phyloP scores from a whole-genome alignment of 2,113 vertebrate species.

The Plecotus auritus region DNA sequence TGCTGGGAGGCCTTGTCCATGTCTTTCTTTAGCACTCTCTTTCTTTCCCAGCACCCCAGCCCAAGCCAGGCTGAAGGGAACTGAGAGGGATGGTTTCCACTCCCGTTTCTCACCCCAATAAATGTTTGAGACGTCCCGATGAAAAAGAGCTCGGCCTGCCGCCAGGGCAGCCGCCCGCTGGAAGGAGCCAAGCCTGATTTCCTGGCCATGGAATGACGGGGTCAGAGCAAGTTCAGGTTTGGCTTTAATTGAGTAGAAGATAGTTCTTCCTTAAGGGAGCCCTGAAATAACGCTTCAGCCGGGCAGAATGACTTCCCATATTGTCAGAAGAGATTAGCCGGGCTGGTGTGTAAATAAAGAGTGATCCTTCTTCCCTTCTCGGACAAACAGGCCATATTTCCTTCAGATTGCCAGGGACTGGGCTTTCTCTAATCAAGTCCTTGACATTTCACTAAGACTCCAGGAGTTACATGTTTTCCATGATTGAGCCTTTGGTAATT shows the following conservation, averaged over 20 bases:
- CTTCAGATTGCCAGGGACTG: constrained; percentile 63
- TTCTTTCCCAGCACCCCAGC: background rate
- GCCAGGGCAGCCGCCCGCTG: constrained; percentile 55
- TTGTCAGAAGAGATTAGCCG: constrained; percentile 78
- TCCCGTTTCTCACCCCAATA: background rate
- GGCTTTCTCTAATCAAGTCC: constrained; percentile 72
- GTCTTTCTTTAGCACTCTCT: background rate
- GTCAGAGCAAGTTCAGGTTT: constrained; percentile 76
- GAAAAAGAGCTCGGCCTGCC: constrained; percentile 51
- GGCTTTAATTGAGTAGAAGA: constrained; percentile 82
- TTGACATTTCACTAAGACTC: constrained; percentile 76
- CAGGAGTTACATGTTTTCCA: constrained; percentile 73
- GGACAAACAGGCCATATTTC: constrained; percentile 72
- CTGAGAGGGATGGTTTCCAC: background rate
- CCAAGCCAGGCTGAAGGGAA: background rate
- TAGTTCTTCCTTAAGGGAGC: constrained; percentile 76
- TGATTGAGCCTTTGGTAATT: constrained; percentile 74
- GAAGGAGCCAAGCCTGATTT: constrained; percentile 48
- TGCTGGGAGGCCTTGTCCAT: too few relatives aligned
- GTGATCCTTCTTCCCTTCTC: constrained; percentile 67
- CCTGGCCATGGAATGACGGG: constrained; percentile 53
- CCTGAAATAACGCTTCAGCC: constrained; percentile 55
- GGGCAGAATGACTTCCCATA: constrained; percentile 74
- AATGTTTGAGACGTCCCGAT: background rate
- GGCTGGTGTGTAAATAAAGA: constrained; percentile 74